Base-by-base conservation (phyloP, 2,113 vertebrate genomes). In the Malurus elegans region DNA sequence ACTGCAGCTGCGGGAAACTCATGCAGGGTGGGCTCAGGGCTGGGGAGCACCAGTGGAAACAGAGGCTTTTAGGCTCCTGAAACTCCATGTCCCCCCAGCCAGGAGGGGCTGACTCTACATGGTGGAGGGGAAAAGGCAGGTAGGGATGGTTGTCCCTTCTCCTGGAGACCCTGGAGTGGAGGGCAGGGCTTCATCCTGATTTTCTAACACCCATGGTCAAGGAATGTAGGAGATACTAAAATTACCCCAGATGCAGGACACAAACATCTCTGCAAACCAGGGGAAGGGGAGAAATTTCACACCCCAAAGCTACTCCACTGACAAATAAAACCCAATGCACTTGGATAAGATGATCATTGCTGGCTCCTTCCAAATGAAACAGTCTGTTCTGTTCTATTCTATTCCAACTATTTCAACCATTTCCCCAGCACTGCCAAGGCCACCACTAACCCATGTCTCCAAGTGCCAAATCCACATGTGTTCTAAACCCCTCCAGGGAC, bases 161-260 rank as follows among this genome's bases (percentile, higher is more conserved):
- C 17, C 45, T 8, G 4, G 0, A 60, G 17, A 61, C 11, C 19
- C 12, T 69, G 24, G 25, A 26, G 29, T 29, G 20, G 31, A 69
- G 31, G 18, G 20, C 40, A 82, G 47, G 64, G 18, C 17, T 62
- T 62, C 24, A 48, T 28, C 26, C 54, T 42, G 18, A 28, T 42
- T 42, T 26, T 54, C 0, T 5, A 9, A 56, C 18, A 7, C 10
- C 18, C 48, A 28, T 0, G 0, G 5, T 14, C 0, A 0, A 34
- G 9, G 4, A 34, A 69, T 36, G 31, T 4, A 90, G 40, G 18
- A 82, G 31, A 83, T 44, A 7, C 10, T 56, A 32, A 53, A 56
- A 76, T 17, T 48, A 34, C 31, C 56, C 15, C 48, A 56, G 7
- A 19, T 2, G 10, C 21, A 73, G 10, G 12, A 70, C 20, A 62